phyloP scores from a whole-genome alignment of 2,113 vertebrate species.

The Percopsis transmontana region DNA sequence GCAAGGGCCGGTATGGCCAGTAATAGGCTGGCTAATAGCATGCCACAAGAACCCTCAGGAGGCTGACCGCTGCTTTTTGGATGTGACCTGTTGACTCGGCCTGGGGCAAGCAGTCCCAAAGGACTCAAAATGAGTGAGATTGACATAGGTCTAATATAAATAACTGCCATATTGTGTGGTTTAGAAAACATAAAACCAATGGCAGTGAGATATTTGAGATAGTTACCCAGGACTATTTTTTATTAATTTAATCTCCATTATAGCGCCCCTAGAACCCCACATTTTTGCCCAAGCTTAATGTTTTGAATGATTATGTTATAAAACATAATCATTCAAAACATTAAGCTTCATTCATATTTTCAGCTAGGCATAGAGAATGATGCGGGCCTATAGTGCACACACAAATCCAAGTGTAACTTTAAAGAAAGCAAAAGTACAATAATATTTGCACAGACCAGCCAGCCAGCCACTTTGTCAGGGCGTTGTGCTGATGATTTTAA shows the following conservation, averaged over 20 bases:
- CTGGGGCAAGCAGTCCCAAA: not conserved
- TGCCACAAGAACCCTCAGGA: constrained; percentile 31
- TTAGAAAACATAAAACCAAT: too few relatives aligned
- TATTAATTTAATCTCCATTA: too few relatives aligned
- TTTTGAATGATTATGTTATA: too few relatives aligned
- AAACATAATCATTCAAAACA: too few relatives aligned
- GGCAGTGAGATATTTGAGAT: not conserved
- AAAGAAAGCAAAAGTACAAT: constrained; percentile 16
- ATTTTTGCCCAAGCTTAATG: too few relatives aligned
- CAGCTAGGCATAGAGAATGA: too few relatives aligned
- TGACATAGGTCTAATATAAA: constrained; percentile 15
- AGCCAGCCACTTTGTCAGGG: constrained; percentile 41
- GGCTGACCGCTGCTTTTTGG: constrained; percentile 32
- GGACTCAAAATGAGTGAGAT: not conserved
- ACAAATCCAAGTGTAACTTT: not conserved
- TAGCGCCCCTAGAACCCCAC: too few relatives aligned
- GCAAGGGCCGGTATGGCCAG: constrained; percentile 18
- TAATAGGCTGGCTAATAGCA: constrained; percentile 28
- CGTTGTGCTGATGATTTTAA: constrained; percentile 51
- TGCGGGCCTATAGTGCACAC: too few relatives aligned
- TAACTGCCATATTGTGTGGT: constrained; percentile 20
- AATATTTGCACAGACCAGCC: constrained; percentile 2
- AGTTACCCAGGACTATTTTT: too few relatives aligned
- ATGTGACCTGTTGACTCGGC: constrained; percentile 1
- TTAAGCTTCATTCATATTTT: too few relatives aligned